phyloP scores from a whole-genome alignment of 1,140 invertebrate species.

The Nasonia vitripennis region DNA sequence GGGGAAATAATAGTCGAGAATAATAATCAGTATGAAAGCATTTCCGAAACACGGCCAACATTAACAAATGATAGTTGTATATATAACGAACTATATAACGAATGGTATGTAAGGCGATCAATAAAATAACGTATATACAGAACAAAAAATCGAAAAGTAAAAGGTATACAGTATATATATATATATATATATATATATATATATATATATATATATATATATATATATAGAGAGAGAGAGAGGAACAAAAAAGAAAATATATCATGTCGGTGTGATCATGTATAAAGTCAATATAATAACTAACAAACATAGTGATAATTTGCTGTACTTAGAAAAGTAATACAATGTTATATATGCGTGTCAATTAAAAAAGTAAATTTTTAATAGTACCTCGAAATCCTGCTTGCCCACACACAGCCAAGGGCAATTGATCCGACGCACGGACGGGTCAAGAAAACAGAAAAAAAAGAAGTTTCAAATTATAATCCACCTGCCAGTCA shows the following conservation, averaged over 20 bases:
- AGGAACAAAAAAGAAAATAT: slow-evolving; percentile 17
- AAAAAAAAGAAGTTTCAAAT: slow-evolving; percentile 69
- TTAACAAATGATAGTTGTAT: slow-evolving; percentile 53
- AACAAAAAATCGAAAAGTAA: slow-evolving; percentile 28
- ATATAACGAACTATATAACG: slow-evolving; percentile 32
- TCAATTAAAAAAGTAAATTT: slow-evolving; percentile 71
- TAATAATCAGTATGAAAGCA: slow-evolving; percentile 60
- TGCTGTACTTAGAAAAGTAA: slow-evolving; percentile 51
- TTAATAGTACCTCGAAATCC: slow-evolving; percentile 75
- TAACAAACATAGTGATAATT: slow-evolving; percentile 52
- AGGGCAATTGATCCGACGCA: slow-evolving; percentile 65
- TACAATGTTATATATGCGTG: slow-evolving; percentile 52
- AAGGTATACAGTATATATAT: neutral
- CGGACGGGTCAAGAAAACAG: slow-evolving; percentile 74
- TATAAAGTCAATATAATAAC: slow-evolving; percentile 41
- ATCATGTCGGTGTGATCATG: slow-evolving; percentile 38
- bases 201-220: neutral
- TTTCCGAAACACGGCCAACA: slow-evolving; percentile 72
- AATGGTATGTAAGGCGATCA: slow-evolving; percentile 38
- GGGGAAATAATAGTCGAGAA: slow-evolving; percentile 46
- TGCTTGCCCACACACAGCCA: slow-evolving; percentile 73
- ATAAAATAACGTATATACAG: slow-evolving; percentile 17
- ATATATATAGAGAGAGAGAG: neutral
- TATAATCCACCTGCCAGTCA: slow-evolving; percentile 43
- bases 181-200: neutral